Evolutionary conservation across 2,888 invertebrate genomes (phyloP), one percentile per base, ranked within the genome.

Genomic region (Lagria hirta): DNA sequence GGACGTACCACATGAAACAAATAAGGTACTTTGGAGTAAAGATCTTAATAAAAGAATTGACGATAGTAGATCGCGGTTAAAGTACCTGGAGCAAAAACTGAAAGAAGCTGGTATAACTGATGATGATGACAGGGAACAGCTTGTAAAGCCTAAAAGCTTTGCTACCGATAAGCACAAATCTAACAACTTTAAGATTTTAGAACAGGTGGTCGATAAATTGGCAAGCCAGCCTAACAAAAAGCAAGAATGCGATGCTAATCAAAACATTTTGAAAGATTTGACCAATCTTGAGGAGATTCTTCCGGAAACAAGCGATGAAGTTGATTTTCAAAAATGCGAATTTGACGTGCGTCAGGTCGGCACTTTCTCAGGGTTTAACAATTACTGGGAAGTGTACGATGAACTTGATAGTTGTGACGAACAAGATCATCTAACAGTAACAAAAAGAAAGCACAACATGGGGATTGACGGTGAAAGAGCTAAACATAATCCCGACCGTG

Each of bases 401-500:
- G 72, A 73, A 55, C 59, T 71, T 22, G 62, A 61, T 24, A 47
- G 54, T 38, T 49, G 50, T 35, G 54, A 56, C 18, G 61, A 60
- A 21, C 36, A 41, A 47, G 50, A 48, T 42, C 50, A 51, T 17
- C 42, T 33, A 18, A 42, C 42, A 29, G 38, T 42, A 23, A 40
- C 37, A 41, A 57, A 48, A 55, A 54, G 26, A 75, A 77, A 68
- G 73, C 75, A 57, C 70, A 72, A 71, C 68, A 75, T 68, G 75
- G 75, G 68, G 63, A 73, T 52, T 68, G 73, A 60, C 58, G 60
- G 60, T 36, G 58, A 57, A 16, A 53, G 57, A 16, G 55, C 57
- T 52, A 68, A 68, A 44, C 81, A 81, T 68, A 81, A 81, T 70
- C 79, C 80, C 57, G 79, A 81, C 65, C 72, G 75, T 61, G 77